Base-by-base conservation (phyloP, 2,888 invertebrate genomes). In the Scaptomyza tumidula region DNA sequence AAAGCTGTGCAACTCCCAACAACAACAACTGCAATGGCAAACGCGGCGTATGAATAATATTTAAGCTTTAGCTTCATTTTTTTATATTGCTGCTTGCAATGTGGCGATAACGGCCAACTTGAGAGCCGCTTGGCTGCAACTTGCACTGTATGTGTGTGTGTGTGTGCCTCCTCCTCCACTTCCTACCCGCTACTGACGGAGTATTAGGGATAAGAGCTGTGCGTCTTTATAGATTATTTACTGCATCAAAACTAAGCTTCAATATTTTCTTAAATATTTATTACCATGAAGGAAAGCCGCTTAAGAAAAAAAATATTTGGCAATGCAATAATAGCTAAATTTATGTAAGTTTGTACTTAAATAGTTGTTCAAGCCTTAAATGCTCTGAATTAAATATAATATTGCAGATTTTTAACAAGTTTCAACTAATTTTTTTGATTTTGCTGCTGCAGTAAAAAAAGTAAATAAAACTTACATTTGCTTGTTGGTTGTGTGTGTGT, bases 41-140 rank as follows among this genome's bases (percentile, higher is more conserved):
- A 83, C 65, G 71, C 69, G 80, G 64, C 86, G 86, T 86, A 83
- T 83, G 86, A 86, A 83, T 83, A 83, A 83, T 86, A 83, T 83
- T 83, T 78, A 70, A 78, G 72, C 55, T 68, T 48, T 58, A 62
- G 62, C 73, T 58, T 10, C 10, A 6, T 13, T 14, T 29, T 29
- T 35, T 52, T 58, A 31, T 58, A 19, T 10, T 50, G 44, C 39
- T 43, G 39, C 7, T 46, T 31, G 41, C 33, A 27, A 14, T 27
- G 71, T 43, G 56, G 71, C 64, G 63, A 55, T 37, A 63, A 70
- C 58, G 59, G 70, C 50, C 52, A 57, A 33, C 65, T 49, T 45
- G 62, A 24, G 41, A 43, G 16, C 53, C 35, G 37, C 57, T 33
- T 24, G 57, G 10, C 41, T 33, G 50, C 35, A 29, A 14, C 43